phyloP scores from a whole-genome alignment of 1,140 invertebrate genomes.

The Euborellia annulipes region DNA sequence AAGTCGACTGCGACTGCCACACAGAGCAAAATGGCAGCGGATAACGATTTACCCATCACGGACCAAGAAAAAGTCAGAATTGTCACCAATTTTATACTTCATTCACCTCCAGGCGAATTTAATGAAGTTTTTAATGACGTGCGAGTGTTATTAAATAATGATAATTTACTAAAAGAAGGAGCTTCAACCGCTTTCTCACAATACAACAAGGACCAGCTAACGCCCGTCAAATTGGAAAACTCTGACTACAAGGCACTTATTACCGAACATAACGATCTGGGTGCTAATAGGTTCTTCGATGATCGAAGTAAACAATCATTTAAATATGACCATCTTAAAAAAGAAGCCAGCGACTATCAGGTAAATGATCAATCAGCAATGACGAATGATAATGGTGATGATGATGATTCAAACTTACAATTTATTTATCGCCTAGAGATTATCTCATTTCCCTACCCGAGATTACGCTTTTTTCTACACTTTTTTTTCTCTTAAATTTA shows the following conservation, averaged over 20 bases:
- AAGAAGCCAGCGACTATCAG: constrained; percentile 83
- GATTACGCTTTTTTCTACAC: too few species aligned
- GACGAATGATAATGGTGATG: too few species aligned
- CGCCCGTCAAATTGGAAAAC: constrained; percentile 83
- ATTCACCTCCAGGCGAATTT: constrained; percentile 98
- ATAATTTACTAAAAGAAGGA: constrained; percentile 86
- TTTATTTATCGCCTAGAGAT: too few species aligned
- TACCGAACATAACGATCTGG: constrained; percentile 93
- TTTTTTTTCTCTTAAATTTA: too few species aligned
- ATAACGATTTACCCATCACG: constrained; percentile 57
- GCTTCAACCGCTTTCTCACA: constrained; percentile 87
- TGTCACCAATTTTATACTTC: constrained; percentile 93
- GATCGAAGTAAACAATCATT: constrained; percentile 87
- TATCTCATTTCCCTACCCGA: too few species aligned
- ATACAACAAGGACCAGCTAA: constrained; percentile 99
- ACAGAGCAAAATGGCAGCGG: too few species aligned
- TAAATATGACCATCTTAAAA: constrained; percentile 90
- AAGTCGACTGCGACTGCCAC: too few species aligned
- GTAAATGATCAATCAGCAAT: too few species aligned
- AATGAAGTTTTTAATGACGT: constrained; percentile 99
- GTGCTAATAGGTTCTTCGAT: constrained; percentile 80
- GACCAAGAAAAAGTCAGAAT: constrained; percentile 87
- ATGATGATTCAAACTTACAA: too few species aligned
- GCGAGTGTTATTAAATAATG: constrained; percentile 87
- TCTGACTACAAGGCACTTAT: constrained; percentile 76